phyloP scores from a whole-genome alignment of 2,113 vertebrate species.

The Stomatorhinus ivindoensis region DNA sequence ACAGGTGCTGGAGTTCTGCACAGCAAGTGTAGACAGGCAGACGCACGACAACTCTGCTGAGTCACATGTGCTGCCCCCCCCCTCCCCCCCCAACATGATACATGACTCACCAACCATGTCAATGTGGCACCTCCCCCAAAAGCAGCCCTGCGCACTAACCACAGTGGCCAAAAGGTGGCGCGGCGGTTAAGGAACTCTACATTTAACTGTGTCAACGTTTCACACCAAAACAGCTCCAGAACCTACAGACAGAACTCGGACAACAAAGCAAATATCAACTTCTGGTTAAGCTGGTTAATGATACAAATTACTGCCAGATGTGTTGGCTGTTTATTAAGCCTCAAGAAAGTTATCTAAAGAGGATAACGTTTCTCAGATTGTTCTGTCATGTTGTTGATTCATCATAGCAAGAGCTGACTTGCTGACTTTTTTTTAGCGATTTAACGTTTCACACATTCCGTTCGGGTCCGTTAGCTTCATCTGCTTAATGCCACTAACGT shows the following conservation, averaged over 20 bases:
- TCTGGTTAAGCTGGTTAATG: neutral
- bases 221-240: neutral
- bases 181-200: neutral
- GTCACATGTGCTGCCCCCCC: neutral
- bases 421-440: neutral
- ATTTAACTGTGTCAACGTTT: neutral
- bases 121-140: neutral
- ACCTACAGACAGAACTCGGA: neutral
- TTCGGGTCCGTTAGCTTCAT: neutral
- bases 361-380: neutral
- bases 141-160: neutral
- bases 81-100: too few relatives aligned
- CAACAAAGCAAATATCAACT: neutral
- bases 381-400: neutral
- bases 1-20: slow-evolving; percentile 99
- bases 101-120: too few relatives aligned
- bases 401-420: neutral
- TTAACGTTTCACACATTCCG: neutral
- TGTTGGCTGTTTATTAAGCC: neutral
- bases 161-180: neutral
- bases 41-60: slow-evolving; percentile 91
- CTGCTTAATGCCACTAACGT: neutral
- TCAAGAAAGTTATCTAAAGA: neutral
- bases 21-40: slow-evolving; percentile 99
- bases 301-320: neutral